phyloP scores from a whole-genome alignment of 2,888 invertebrate species.

The Lycaena phlaeas region DNA sequence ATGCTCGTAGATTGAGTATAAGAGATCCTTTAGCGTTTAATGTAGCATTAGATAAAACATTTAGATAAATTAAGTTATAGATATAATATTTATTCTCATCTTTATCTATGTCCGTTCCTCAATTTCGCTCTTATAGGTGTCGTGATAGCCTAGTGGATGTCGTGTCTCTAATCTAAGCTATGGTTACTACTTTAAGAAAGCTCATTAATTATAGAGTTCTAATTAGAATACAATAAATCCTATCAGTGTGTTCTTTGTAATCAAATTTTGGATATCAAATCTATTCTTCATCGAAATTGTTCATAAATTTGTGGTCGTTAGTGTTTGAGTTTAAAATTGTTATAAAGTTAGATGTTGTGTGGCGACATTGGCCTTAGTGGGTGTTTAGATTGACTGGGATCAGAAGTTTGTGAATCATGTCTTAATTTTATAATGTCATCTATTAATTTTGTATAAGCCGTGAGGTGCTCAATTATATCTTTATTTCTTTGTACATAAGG shows the following conservation, averaged over 20 bases:
- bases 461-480: slow-evolving; percentile 46
- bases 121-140: slow-evolving; percentile 69
- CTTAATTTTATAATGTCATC: neutral
- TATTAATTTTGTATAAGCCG: slow-evolving; percentile 21
- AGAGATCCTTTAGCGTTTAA: slow-evolving; percentile 26
- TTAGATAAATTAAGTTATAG: slow-evolving; percentile 51
- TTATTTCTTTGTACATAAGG: slow-evolving; percentile 18
- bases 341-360: slow-evolving; percentile 8
- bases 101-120: slow-evolving; percentile 67
- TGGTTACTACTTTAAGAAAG: slow-evolving; percentile 42
- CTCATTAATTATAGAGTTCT: slow-evolving; percentile 50
- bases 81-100: slow-evolving; percentile 40
- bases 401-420: slow-evolving; percentile 5
- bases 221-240: slow-evolving; percentile 25
- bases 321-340: slow-evolving; percentile 21
- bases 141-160: slow-evolving; percentile 68
- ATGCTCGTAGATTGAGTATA: slow-evolving; percentile 15
- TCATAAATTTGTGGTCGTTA: slow-evolving; percentile 9
- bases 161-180: slow-evolving; percentile 52
- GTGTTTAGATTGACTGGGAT: slow-evolving; percentile 3
- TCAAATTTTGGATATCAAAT: slow-evolving; percentile 31
- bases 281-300: slow-evolving; percentile 27
- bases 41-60: slow-evolving; percentile 33
- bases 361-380: slow-evolving; percentile 9
- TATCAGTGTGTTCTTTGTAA: slow-evolving; percentile 46